phyloP scores from a whole-genome alignment of 2,113 vertebrate species.

The Zapus hudsonius region DNA sequence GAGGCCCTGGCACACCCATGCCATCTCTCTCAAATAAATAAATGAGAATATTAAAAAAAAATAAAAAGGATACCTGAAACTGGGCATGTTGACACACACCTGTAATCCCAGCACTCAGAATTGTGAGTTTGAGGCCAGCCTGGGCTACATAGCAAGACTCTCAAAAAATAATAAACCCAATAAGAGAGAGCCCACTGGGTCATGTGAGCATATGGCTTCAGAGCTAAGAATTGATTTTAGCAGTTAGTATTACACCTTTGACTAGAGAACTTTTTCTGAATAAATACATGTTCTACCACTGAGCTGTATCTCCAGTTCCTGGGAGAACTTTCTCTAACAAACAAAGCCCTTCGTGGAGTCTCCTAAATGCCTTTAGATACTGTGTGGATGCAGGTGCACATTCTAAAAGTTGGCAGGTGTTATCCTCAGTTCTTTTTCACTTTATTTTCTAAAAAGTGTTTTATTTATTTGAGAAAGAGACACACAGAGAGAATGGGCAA shows the following conservation, averaged over 20 bases:
- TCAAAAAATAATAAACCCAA: background rate
- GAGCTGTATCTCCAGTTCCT: background rate
- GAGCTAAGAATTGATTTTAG: slow-evolving; percentile 35
- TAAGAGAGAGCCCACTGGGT: background rate
- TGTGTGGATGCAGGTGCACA: too few species aligned
- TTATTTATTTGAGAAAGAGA: too few species aligned
- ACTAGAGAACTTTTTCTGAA: background rate
- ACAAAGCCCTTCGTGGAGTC: background rate
- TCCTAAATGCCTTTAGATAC: background rate
- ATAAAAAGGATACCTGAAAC: too few species aligned
- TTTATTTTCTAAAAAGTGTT: too few species aligned
- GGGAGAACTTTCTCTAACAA: slow-evolving; percentile 3
- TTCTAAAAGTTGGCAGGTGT: too few species aligned
- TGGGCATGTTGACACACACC: too few species aligned
- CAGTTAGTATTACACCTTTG: slow-evolving; percentile 6
- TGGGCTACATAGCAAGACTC: background rate
- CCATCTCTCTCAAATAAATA: too few species aligned
- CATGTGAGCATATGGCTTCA: background rate
- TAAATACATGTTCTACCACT: background rate
- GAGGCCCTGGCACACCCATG: too few species aligned
- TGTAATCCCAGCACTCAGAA: background rate
- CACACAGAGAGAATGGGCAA: too few species aligned
- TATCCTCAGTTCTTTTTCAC: too few species aligned
- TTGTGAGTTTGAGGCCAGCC: background rate
- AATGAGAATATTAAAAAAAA: too few species aligned